Evolutionary conservation across 2,113 vertebrate species (phyloP), one percentile per base, ranked within the genome.

Genomic region (Panurus biarmicus): DNA sequence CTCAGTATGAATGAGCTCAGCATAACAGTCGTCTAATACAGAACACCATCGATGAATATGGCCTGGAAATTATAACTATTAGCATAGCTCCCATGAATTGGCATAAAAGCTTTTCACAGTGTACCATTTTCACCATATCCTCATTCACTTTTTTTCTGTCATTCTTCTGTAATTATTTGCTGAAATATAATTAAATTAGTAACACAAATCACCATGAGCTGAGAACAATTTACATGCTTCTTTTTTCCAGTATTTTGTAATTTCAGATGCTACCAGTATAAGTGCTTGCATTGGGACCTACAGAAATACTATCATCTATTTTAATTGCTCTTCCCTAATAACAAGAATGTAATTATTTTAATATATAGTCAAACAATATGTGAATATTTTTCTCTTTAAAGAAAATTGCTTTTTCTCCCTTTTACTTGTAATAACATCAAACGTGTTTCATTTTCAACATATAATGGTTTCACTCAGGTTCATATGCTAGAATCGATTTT

Each of bases 11-110:
- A 20, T 21, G 22, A 54, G 11, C 8, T 86, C 36, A 15, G 11
- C 31, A 44, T 58, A 66, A 48, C 7, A 5, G 12, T 6, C 21
- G 40, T 35, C 9, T 56, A 69, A 65, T 15, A 35, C 7, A n/a
- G 26, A 6, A 10, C 12, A 33, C 9, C 8, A 12, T 1, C n/a
- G 35, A 28, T 2, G 0, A 60, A 25, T 20, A 25, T 0, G 4
- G 16, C n/a, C n/a, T 42, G 42, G 25, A 82, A 92, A 38, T 21
- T 7, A 2, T 2, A 56, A 60, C 2, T 29, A 24, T 65, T 73
- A 60, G 29, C 35, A 44, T 2, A 56, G 29, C 2, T 81, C 31
- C 31, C 26, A n/a, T 47, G 29, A 73, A 14, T 10, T 44, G 6
- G 5, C 17, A 12, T 19, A 54, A 45, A 79, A 75, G 5, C 3